Percentiles rank a stretch among this genome's conserved stretches.
Conservation (phyloP, 2,113 vertebrate genomes). For the Garra rufa region DNA sequence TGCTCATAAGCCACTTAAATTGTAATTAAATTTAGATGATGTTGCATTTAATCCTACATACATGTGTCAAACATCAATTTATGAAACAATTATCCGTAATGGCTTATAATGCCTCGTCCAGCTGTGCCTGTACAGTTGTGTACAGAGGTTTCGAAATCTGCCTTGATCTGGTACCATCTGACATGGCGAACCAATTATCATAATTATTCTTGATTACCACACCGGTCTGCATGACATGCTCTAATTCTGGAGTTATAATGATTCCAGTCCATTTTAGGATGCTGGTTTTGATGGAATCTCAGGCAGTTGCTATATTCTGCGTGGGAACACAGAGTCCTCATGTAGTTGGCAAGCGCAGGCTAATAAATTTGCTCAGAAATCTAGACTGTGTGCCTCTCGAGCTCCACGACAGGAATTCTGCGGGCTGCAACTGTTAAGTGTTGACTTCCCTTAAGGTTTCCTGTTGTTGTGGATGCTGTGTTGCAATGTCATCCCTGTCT, state of each 20-base stretch:
- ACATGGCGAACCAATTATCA: slow-evolving; percentile 70
- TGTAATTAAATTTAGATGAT: slow-evolving; percentile 42
- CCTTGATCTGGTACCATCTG: slow-evolving; percentile 70
- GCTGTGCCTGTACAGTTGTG: slow-evolving; percentile 71
- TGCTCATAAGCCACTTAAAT: background rate
- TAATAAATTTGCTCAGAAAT: slow-evolving; percentile 66
- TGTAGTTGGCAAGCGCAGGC: slow-evolving; percentile 48
- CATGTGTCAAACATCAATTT: slow-evolving; percentile 12
- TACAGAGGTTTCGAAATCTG: slow-evolving; percentile 69
- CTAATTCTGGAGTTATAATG: slow-evolving; percentile 53
- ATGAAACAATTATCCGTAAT: slow-evolving; percentile 54
- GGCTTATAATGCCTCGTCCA: slow-evolving; percentile 69
- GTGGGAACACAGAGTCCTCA: slow-evolving; percentile 27
- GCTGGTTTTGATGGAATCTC: slow-evolving; percentile 30
- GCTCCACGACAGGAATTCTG: slow-evolving; percentile 57
- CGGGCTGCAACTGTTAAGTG: slow-evolving; percentile 60
- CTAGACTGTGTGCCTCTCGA: slow-evolving; percentile 4
- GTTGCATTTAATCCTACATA: slow-evolving; percentile 28
- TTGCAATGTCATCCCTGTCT: slow-evolving; percentile 41
- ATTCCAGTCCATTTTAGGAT: slow-evolving; percentile 36
- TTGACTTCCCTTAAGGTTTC: slow-evolving; percentile 73
- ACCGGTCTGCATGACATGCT: slow-evolving; percentile 59
- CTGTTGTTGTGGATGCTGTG: slow-evolving; percentile 70
- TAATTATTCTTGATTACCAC: slow-evolving; percentile 66
- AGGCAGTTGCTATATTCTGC: slow-evolving; percentile 33